Conservation (phyloP, 2,888 invertebrate species). For the Lepidocyrtoides sp. region DNA sequence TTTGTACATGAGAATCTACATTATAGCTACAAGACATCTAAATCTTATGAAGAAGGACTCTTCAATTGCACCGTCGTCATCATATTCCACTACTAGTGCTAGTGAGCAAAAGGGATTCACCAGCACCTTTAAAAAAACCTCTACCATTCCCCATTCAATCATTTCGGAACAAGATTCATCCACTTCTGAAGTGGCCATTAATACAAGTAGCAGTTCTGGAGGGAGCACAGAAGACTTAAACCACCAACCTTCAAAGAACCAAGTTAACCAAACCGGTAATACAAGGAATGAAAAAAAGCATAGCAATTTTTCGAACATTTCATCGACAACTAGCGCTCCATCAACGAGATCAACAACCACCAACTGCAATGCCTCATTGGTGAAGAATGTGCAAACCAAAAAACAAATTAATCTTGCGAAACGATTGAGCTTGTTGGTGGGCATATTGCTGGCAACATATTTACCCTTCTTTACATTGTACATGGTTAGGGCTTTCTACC, state of each 20-base stretch:
- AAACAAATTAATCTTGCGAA: slow-evolving; percentile 76
- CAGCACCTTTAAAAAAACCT: not conserved
- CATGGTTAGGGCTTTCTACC: slow-evolving; percentile 72
- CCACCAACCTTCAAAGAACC: not conserved
- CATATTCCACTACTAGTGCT: not conserved
- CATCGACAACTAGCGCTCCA: not conserved
- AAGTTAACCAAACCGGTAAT: not conserved
- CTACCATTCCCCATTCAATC: not conserved
- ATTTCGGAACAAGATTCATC: slow-evolving; percentile 12
- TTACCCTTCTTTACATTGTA: slow-evolving; percentile 81
- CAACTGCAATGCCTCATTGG: not conserved
- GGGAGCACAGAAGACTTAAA: slow-evolving; percentile 5
- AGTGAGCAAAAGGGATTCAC: not conserved
- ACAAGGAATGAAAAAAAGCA: not conserved
- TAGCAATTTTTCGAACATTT: not conserved
- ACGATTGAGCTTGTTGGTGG: slow-evolving; percentile 75
- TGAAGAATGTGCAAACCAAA: slow-evolving; percentile 28
- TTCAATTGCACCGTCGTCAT: not conserved
- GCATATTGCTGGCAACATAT: slow-evolving; percentile 76
- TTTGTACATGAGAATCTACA: slow-evolving; percentile 79
- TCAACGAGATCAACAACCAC: not conserved
- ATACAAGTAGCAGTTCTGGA: not conserved
- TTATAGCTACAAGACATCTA: slow-evolving; percentile 70
- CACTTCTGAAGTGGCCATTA: not conserved
- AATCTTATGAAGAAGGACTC: slow-evolving; percentile 64